Percentiles rank a stretch among this genome's conserved stretches.
These are phyloP conservation scores for Phalanger gymnotis DNA, from an alignment of 2,797 vertebrate species.

Conservation along the genomic window DNA sequence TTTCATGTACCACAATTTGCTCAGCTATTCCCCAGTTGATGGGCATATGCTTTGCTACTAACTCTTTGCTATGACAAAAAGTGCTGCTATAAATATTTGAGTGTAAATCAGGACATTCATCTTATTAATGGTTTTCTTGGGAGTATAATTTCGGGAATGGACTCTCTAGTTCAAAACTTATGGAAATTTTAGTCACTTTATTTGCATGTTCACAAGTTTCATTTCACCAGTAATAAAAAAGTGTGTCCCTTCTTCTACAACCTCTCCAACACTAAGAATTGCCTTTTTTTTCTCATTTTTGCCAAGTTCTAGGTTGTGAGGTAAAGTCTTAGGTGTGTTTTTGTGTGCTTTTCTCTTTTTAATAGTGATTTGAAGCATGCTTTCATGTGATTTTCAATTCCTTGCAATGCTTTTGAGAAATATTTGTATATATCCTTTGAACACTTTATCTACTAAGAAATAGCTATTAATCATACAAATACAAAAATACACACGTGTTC, in stretches of 20 bases:
- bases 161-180: neutral
- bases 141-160: neutral
- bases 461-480: no score
- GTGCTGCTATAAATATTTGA: neutral
- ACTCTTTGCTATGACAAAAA: no score
- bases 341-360: constrained; percentile 3
- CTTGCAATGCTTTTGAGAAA: no score
- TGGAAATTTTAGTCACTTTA: neutral
- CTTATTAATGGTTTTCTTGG: neutral
- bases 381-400: no score
- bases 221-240: neutral
- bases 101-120: neutral
- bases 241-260: neutral
- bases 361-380: neutral
- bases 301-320: neutral
- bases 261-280: neutral
- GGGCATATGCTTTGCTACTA: no score
- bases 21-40: neutral
- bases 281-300: neutral
- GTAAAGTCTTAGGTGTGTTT: neutral
- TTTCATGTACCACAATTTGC: neutral
- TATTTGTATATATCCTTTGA: no score
- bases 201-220: neutral
- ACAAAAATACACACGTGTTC: no score
- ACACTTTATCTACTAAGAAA: no score